Evolutionary conservation across 1,140 invertebrate genomes (phyloP).

Genomic region (Drosophila novamexicana): DNA sequence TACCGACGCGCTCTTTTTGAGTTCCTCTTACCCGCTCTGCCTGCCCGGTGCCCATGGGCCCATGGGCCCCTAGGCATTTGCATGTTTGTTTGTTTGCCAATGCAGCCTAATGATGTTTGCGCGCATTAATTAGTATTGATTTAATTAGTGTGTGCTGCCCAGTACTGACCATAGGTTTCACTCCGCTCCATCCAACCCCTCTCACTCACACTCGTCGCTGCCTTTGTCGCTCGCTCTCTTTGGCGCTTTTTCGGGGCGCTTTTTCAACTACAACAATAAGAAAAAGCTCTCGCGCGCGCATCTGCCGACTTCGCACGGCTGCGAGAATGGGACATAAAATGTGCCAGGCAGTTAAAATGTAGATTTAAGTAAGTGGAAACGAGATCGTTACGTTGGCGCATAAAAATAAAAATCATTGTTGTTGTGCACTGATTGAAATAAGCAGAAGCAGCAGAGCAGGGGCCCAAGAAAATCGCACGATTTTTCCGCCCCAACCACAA

Average conservation of each 20-base stretch:
- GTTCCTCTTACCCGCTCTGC: conserved; percentile 10
- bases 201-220: background rate
- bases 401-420: conserved; percentile 84
- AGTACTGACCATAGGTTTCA: conserved; percentile 31
- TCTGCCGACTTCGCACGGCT: conserved; percentile 58
- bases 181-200: background rate
- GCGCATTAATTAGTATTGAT: conserved; percentile 73
- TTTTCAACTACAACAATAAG: conserved; percentile 36
- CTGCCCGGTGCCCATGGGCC: background rate
- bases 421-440: conserved; percentile 84
- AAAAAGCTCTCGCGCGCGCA: conserved; percentile 68
- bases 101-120: conserved; percentile 53
- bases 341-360: conserved; percentile 84
- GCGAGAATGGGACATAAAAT: conserved; percentile 84
- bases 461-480: conserved; percentile 35
- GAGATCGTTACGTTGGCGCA: conserved; percentile 84
- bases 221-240: conserved; percentile 33
- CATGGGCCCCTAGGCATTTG: conserved; percentile 31
- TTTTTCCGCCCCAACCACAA: conserved; percentile 34
- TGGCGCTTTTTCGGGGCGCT: conserved; percentile 42
- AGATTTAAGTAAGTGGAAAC: conserved; percentile 85
- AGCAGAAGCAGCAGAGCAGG: conserved; percentile 41
- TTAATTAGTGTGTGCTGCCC: conserved; percentile 59
- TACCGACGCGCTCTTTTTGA: conserved; percentile 41
- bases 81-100: conserved; percentile 47